A percentile compares a stretch with the other conserved stretches of the same genome.
Evolutionary conservation across 2,888 invertebrate species (phyloP).

Genomic region (Folsomia candida): DNA sequence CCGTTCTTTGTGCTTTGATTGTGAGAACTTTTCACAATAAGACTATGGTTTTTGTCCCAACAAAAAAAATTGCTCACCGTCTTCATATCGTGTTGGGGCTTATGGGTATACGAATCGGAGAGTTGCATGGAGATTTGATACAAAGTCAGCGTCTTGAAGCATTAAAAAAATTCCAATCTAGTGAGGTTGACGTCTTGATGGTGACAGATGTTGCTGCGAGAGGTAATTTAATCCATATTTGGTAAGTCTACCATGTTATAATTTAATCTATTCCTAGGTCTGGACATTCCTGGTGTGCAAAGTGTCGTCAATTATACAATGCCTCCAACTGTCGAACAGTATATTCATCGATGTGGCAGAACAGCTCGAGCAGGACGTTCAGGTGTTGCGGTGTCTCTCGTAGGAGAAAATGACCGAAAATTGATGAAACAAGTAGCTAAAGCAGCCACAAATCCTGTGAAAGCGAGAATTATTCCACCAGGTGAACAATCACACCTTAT

Average conservation of each 20-base stretch:
- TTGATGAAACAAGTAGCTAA: conserved; percentile 89
- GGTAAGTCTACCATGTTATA: background rate
- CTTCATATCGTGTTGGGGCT: conserved; percentile 88
- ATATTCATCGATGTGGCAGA: conserved; percentile 92
- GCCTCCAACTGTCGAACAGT: conserved; percentile 91
- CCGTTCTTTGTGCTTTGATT: conserved; percentile 76
- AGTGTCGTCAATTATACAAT: conserved; percentile 87
- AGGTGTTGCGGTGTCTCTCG: conserved; percentile 90
- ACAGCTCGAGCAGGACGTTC: conserved; percentile 93
- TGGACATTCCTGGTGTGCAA: conserved; percentile 50
- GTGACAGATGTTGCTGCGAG: conserved; percentile 92
- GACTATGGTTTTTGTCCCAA: conserved; percentile 93
- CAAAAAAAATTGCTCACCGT: conserved; percentile 91
- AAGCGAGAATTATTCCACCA: conserved; percentile 79
- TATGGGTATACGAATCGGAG: conserved; percentile 71
- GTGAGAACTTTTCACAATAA: conserved; percentile 87
- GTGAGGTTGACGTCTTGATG: conserved; percentile 78
- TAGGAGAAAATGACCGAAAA: conserved; percentile 87
- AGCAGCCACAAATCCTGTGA: conserved; percentile 78
- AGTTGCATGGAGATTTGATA: conserved; percentile 93
- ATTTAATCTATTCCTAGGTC: too few species aligned
- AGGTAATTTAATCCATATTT: conserved; percentile 57
- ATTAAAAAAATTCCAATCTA: conserved; percentile 80
- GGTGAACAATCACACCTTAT: conserved; percentile 53
- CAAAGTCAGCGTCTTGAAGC: conserved; percentile 92